Percentiles rank a stretch among this genome's conserved stretches.
These are phyloP conservation scores for Montipora sp. DNA, from an alignment of 64 coral and sea anemone species.

Conservation along the genomic window DNA sequence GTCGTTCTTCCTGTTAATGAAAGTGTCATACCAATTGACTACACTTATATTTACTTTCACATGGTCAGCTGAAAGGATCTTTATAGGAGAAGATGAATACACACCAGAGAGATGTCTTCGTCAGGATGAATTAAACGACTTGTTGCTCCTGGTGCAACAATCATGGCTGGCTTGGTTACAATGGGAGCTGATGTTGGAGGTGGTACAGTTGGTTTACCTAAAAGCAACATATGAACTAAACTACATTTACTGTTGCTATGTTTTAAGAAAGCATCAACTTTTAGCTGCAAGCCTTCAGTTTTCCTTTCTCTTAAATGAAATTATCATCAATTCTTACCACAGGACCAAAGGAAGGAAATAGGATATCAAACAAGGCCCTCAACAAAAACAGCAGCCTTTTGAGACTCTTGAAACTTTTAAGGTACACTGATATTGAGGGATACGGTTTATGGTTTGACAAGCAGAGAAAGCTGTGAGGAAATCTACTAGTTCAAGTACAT, in stretches of 20 bases:
- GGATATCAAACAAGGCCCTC: no score
- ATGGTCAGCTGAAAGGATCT: not conserved
- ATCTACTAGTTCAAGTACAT: no score
- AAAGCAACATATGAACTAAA: not conserved
- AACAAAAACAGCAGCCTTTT: no score
- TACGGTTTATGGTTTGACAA: no score
- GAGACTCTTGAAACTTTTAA: no score
- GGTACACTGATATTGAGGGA: no score
- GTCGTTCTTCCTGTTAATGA: conserved; percentile 82
- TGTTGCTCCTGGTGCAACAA: conserved; percentile 94
- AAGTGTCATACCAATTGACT: not conserved
- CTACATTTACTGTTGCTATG: not conserved
- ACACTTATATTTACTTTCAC: not conserved
- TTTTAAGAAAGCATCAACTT: no score
- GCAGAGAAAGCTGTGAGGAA: no score
- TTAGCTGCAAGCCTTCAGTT: no score
- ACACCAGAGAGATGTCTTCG: conserved; percentile 98
- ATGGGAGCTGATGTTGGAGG: conserved; percentile 71
- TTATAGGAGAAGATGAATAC: not conserved
- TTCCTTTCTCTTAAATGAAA: no score
- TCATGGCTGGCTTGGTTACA: conserved; percentile 89
- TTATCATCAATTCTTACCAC: no score
- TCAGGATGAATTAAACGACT: conserved; percentile 95
- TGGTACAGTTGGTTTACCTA: conserved; percentile 81
- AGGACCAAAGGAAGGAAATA: no score